Percentiles rank a stretch among this genome's conserved stretches.
Conservation (phyloP, 2,113 vertebrate species). For the Paramisgurnus dabryanus region DNA sequence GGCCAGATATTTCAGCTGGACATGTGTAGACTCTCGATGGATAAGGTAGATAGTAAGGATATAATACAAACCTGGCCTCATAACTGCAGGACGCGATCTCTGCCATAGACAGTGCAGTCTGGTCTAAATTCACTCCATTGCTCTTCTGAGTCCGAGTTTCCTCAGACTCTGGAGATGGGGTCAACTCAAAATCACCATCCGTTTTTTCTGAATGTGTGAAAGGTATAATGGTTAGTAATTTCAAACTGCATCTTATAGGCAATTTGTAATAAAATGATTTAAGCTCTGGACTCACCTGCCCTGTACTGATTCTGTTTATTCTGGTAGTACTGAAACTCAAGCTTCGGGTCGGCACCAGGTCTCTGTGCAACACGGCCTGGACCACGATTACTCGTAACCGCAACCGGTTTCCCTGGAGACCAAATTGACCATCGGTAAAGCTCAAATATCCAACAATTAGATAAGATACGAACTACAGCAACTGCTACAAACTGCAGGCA, state of each 20-base stretch:
- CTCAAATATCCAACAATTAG: neutral
- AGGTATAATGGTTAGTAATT: neutral
- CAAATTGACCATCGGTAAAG: neutral
- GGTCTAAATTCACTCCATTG: slow-evolving; percentile 75
- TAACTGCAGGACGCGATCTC: slow-evolving; percentile 99
- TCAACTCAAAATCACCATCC: slow-evolving; percentile 71
- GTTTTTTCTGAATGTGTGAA: slow-evolving; percentile 59
- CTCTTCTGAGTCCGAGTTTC: slow-evolving; percentile 56
- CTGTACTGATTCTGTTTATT: slow-evolving; percentile 78
- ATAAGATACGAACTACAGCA: too few species aligned
- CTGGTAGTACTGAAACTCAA: slow-evolving; percentile 93
- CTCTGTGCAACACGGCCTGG: slow-evolving; percentile 78
- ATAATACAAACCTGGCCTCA: slow-evolving; percentile 84
- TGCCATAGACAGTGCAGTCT: slow-evolving; percentile 86
- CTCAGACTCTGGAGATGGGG: slow-evolving; percentile 72
- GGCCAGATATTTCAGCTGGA: too few species aligned
- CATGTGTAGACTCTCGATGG: too few species aligned
- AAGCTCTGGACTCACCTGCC: slow-evolving; percentile 72
- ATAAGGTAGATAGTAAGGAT: neutral
- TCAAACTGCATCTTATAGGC: slow-evolving; percentile 1
- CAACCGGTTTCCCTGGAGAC: slow-evolving; percentile 88
- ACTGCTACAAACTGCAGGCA: neutral
- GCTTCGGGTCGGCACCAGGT: slow-evolving; percentile 83
- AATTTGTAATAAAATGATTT: neutral
- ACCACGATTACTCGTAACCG: slow-evolving; percentile 95